Base-by-base conservation (phyloP, 2,797 vertebrate species). In the Gobio occitaniae region DNA sequence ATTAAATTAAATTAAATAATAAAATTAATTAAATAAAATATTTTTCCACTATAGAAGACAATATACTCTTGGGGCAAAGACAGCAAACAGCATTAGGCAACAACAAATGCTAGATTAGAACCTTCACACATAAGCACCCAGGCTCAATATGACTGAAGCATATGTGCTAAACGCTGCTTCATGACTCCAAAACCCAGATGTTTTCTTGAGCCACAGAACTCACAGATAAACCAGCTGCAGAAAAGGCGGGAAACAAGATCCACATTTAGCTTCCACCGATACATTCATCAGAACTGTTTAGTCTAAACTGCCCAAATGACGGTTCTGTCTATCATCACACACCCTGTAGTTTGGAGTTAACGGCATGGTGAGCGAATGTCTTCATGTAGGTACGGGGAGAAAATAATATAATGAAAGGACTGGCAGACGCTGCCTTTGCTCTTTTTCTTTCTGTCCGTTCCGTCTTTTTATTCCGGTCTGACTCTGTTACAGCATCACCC, bases 401-500 rank as follows among this genome's bases (percentile, higher is more conserved):
- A 70, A 61, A 83, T 75, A 74, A 86, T 25, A 61, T 84, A 61
- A 72, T 68, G 78, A 87, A 85, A 38, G 65, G 74, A 76, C 80
- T 84, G 74, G 47, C 78, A 76, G 78, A 86, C 83, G 56, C 82
- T 54, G 56, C 74, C 44, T 87, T 72, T 25, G 44, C 70, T 81
- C 84, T 87, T 84, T 83, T 84, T 83, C 71, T 82, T 78, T 29
- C 87, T 52, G 32, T 78, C 78, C 38, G 41, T 84, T 86, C 85
- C 19, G 48, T 76, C 87, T 85, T 81, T 87, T 83, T 87, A 84
- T 88, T 87, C 87, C 63, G 63, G 63, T 85, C 71, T 80, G 85
- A 88, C 83, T 85, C 87, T 29, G 84, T 86, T 84, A 87, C 89
- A 82, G 69, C 66, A 83, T 77, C 59, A 54, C 71, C 86, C 87